These are phyloP conservation scores for Galaxea fascicularis DNA, from an alignment of 92 coral and sea anemone genomes.

Conservation along the genomic window DNA sequence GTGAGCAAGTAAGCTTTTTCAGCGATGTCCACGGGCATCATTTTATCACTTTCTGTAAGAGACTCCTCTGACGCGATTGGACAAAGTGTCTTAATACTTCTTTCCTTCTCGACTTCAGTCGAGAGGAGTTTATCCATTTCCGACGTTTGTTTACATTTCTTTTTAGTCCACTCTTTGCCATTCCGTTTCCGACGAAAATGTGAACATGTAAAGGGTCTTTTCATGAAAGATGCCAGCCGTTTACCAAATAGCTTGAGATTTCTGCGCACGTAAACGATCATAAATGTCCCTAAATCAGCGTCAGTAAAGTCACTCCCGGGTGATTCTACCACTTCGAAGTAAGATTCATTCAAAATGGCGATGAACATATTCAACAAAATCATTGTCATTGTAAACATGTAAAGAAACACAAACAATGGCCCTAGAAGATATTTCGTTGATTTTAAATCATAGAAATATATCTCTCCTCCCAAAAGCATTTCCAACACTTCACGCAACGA, in stretches of 20 bases:
- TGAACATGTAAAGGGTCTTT: not conserved
- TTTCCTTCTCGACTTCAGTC: not conserved
- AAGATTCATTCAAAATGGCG: slow-evolving; percentile 77
- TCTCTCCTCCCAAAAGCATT: slow-evolving; percentile 77
- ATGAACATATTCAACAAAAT: slow-evolving; percentile 75
- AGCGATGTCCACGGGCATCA: not conserved
- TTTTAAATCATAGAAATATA: slow-evolving; percentile 70
- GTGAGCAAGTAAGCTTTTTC: not conserved
- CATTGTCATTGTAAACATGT: slow-evolving; percentile 67
- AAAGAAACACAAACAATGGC: slow-evolving; percentile 76
- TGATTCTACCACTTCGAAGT: slow-evolving; percentile 42
- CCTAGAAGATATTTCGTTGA: slow-evolving; percentile 63
- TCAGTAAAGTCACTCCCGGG: slow-evolving; percentile 51
- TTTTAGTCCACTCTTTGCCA: not conserved
- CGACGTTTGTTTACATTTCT: not conserved
- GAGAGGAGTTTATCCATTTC: slow-evolving; percentile 20
- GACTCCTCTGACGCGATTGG: slow-evolving; percentile 37
- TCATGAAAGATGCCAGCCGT: not conserved
- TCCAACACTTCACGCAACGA: slow-evolving; percentile 76
- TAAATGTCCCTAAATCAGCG: slow-evolving; percentile 79
- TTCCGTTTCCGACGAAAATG: not conserved
- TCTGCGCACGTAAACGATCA: slow-evolving; percentile 42
- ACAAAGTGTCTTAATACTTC: not conserved
- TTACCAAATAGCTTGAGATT: slow-evolving; percentile 10
- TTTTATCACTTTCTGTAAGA: not conserved